Conservation (phyloP, 2,113 vertebrate species). For the Cathartes aura region DNA sequence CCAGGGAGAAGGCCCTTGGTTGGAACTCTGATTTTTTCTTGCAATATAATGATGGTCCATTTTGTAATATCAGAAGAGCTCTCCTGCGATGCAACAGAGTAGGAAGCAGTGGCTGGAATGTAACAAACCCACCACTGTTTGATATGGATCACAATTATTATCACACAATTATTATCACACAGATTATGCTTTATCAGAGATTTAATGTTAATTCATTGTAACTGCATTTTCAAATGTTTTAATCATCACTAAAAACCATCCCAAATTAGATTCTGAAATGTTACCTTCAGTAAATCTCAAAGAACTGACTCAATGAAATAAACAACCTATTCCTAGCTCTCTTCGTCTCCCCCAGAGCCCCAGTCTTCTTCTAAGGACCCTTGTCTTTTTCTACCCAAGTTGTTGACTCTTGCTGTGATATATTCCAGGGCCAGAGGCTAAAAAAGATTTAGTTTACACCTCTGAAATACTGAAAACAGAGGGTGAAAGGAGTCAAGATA, state of each 20-base stretch:
- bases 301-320: not conserved
- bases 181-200: constrained; percentile 2
- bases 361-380: not conserved
- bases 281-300: not conserved
- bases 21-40: not conserved
- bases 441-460: not conserved
- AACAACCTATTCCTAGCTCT: not conserved
- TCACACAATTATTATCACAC: not conserved
- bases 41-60: not conserved
- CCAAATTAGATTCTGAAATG: not conserved
- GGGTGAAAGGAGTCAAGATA: not conserved
- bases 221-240: not conserved
- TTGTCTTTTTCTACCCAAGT: not conserved
- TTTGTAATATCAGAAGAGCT: not conserved
- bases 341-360: not conserved
- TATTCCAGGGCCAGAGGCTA: not conserved
- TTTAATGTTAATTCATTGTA: not conserved
- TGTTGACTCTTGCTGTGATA: not conserved
- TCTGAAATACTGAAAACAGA: not conserved
- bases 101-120: not conserved
- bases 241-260: not conserved
- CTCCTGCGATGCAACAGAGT: not conserved
- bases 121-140: not conserved
- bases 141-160: not conserved
- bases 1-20: not conserved